Conservation (phyloP, 2,113 vertebrate species). For the Marmota flaviventris region DNA sequence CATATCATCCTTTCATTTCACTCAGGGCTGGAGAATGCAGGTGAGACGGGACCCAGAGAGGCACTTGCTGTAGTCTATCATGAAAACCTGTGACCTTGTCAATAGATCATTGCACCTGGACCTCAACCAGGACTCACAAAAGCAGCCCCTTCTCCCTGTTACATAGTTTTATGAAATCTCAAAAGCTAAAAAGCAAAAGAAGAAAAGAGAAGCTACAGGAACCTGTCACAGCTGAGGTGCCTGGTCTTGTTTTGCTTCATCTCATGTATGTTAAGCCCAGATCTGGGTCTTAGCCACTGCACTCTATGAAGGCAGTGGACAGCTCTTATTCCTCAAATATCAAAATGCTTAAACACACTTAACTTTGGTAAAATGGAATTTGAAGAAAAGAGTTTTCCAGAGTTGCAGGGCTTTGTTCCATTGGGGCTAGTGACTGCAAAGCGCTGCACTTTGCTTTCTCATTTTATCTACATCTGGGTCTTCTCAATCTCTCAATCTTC, state of each 20-base stretch:
- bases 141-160: background rate
- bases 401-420: too few species aligned
- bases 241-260: background rate
- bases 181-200: background rate
- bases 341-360: background rate
- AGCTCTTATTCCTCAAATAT: background rate
- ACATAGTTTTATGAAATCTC: background rate
- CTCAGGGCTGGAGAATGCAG: background rate
- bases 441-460: background rate
- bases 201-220: background rate
- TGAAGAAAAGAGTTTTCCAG: too few species aligned
- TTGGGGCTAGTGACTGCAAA: background rate
- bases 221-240: background rate
- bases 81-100: background rate
- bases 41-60: background rate
- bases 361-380: background rate
- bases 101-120: background rate
- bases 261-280: background rate
- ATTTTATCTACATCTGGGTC: background rate
- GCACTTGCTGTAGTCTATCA: fast-evolving
- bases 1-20: background rate
- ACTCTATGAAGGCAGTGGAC: background rate
- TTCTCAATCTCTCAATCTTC: background rate
- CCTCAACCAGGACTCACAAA: background rate
- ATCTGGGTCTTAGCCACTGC: too few species aligned